Evolutionary conservation across 2,888 invertebrate species (phyloP).

Genomic region (Eristalinus aeneus): DNA sequence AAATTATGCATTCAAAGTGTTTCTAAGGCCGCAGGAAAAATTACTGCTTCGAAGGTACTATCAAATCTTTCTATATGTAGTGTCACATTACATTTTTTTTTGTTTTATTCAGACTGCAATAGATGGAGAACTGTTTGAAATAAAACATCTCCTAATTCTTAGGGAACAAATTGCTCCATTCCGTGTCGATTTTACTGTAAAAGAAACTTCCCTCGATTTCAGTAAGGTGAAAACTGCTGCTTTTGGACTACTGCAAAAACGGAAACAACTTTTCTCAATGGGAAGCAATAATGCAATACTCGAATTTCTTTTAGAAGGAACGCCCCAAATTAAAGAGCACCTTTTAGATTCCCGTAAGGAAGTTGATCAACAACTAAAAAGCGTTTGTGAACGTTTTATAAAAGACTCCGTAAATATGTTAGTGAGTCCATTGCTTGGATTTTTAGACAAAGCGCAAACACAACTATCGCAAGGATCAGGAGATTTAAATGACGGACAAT

Average conservation of each 20-base stretch:
- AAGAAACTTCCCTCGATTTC: conserved; percentile 96
- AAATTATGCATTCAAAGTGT: conserved; percentile 95
- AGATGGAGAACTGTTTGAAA: conserved; percentile 98
- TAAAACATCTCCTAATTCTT: conserved; percentile 97
- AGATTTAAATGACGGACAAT: conserved; percentile 52
- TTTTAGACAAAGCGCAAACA: conserved; percentile 86
- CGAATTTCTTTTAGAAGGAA: conserved; percentile 95
- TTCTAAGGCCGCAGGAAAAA: conserved; percentile 89
- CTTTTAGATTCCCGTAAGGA: conserved; percentile 97
- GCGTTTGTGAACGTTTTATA: conserved; percentile 94
- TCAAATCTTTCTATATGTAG: not conserved
- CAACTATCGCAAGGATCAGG: conserved; percentile 67
- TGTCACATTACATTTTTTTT: not conserved
- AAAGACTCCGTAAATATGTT: conserved; percentile 88
- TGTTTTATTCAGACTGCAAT: conserved; percentile 83
- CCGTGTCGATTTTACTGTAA: conserved; percentile 95
- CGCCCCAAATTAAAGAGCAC: conserved; percentile 95
- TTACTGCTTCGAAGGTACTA: conserved; percentile 86
- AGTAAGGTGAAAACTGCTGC: conserved; percentile 95
- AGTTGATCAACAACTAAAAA: conserved; percentile 95
- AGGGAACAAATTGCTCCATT: conserved; percentile 99
- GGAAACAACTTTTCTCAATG: conserved; percentile 92
- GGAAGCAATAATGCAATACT: conserved; percentile 94
- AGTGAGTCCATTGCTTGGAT: conserved; percentile 87
- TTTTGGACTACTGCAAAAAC: conserved; percentile 87